Conservation (phyloP, 2,888 invertebrate genomes). For the Prosopocoilus inquinatus region DNA sequence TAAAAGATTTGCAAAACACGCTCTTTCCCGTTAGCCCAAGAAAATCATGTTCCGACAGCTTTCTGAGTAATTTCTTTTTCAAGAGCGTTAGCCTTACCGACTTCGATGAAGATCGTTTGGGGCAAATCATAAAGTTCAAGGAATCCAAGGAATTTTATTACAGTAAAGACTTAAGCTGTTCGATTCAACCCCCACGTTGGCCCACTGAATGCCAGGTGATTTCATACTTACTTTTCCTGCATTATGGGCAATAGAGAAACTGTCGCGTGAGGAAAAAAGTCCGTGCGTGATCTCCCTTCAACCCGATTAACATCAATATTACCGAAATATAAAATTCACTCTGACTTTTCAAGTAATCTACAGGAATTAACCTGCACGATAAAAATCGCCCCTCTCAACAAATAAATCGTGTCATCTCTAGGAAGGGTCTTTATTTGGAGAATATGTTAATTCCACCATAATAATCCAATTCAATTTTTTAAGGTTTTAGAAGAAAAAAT, state of each 20-base stretch:
- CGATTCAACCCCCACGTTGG: constrained; percentile 81
- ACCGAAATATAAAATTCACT: too few relatives aligned
- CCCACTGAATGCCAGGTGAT: constrained; percentile 84
- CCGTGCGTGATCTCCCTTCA: too few relatives aligned
- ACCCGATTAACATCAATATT: too few relatives aligned
- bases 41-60: constrained; percentile 53
- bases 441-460: too few relatives aligned
- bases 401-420: too few relatives aligned
- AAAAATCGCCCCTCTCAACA: too few relatives aligned
- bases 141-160: constrained; percentile 69
- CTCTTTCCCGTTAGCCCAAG: constrained; percentile 57
- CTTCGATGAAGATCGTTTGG: constrained; percentile 28
- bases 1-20: constrained; percentile 65
- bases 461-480: too few relatives aligned
- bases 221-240: background rate
- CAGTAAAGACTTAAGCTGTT: constrained; percentile 43
- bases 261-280: too few relatives aligned
- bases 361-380: too few relatives aligned
- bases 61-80: constrained; percentile 63
- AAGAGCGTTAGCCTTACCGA: constrained; percentile 58
- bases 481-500: constrained; percentile 82
- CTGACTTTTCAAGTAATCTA: too few relatives aligned
- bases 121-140: constrained; percentile 63
- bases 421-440: too few relatives aligned
- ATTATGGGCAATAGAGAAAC: background rate